Evolutionary conservation across 2,888 invertebrate species (phyloP).

Genomic region (Leistus spinibarbis): DNA sequence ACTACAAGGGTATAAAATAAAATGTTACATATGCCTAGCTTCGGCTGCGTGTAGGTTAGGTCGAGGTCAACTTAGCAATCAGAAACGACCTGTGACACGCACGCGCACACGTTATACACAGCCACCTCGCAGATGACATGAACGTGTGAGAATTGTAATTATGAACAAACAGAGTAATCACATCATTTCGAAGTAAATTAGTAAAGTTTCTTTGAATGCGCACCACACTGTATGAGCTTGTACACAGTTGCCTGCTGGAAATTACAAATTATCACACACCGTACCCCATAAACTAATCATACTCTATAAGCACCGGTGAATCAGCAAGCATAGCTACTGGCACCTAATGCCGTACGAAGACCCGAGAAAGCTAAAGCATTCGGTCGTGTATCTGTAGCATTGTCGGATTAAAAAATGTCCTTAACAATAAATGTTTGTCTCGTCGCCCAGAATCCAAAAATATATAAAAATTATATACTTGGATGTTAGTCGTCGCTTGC

Average conservation of each 20-base stretch:
- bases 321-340: too few relatives aligned
- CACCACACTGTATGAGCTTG: too few relatives aligned
- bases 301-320: neutral
- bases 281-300: neutral
- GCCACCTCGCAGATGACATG: neutral
- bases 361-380: too few relatives aligned
- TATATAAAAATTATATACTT: too few relatives aligned
- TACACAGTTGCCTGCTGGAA: too few relatives aligned
- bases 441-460: too few relatives aligned
- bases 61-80: neutral
- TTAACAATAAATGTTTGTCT: too few relatives aligned
- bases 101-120: neutral
- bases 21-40: neutral
- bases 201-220: conserved; percentile 28
- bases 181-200: conserved; percentile 37
- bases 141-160: conserved; percentile 25
- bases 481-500: too few relatives aligned
- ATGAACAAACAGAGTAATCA: conserved; percentile 35
- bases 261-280: neutral
- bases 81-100: neutral
- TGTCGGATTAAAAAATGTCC: too few relatives aligned
- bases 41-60: neutral
- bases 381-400: too few relatives aligned
- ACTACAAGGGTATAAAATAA: neutral
- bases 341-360: too few relatives aligned